Conservation (phyloP, 2,797 vertebrate species). For the Lagodon rhomboides region DNA sequence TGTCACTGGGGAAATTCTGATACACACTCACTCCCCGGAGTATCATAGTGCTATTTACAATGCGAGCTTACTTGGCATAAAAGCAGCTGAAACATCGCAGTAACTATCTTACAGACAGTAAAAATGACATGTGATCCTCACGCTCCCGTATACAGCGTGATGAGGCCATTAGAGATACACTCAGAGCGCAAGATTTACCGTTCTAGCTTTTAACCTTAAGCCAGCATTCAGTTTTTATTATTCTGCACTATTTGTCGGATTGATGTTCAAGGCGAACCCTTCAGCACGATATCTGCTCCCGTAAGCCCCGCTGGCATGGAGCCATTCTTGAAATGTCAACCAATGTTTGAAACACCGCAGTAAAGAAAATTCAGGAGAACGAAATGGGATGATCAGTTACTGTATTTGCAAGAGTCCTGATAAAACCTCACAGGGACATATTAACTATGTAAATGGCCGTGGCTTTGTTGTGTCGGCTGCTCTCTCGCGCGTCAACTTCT, state of each 20-base stretch:
- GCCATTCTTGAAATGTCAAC: slow-evolving; percentile 43
- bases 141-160: slow-evolving; percentile 35
- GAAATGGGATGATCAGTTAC: slow-evolving; percentile 15
- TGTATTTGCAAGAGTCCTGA: slow-evolving; percentile 23
- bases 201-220: slow-evolving; percentile 64
- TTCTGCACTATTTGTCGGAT: slow-evolving; percentile 40
- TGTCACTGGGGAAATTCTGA: slow-evolving; percentile 51
- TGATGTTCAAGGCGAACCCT: slow-evolving; percentile 45
- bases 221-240: slow-evolving; percentile 48
- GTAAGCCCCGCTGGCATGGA: not conserved
- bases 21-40: slow-evolving; percentile 43
- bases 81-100: slow-evolving; percentile 51
- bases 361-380: slow-evolving; percentile 19
- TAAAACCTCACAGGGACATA: slow-evolving; percentile 9
- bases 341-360: not conserved
- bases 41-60: slow-evolving; percentile 53
- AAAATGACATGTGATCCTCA: slow-evolving; percentile 60
- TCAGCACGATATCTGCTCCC: slow-evolving; percentile 15
- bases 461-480: not conserved
- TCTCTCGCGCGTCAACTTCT: not conserved
- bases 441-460: not conserved
- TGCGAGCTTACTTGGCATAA: slow-evolving; percentile 62
- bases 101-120: slow-evolving; percentile 37
- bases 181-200: slow-evolving; percentile 45
- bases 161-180: slow-evolving; percentile 39